Base-by-base conservation (phyloP, 2,797 vertebrate genomes). In the Gobionotothen gibberifrons region DNA sequence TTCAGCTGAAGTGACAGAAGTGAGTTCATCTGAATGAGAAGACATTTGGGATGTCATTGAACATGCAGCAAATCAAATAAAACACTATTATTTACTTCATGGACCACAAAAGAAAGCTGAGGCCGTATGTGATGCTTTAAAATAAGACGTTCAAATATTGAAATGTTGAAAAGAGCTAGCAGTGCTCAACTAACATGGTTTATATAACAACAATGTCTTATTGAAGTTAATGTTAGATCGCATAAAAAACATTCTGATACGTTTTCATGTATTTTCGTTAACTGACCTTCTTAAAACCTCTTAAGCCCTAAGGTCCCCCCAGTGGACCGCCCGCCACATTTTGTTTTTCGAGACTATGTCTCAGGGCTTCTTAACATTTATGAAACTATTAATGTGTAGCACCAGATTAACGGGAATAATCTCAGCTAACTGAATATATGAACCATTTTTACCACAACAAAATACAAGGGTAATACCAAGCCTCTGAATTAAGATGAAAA, bases 21-120 rank as follows among this genome's bases (percentile, higher is more conserved):
- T 13, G 17, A 62, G 52, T 12, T 55, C 47, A 74, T 74, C 19
- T 65, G 19, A 58, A 14, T 26, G 10, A 71, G 55, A 67, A 69
- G 22, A 12, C 9, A n/a, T 21, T 55, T n/a, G 32, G 16, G 14
- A 44, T 55, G 36, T 68, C 32, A 65, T 70, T 73, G 54, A 51
- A 32, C 11, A 57, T 53, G 51, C 44, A 60, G 43, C 16, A 62
- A 55, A 74, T 14, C 57, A 61, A 63, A 55, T 12, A 39, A 39
- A 69, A 59, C n/a, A 12, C 8, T 7, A 10, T 47, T 57, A 7
- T 54, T 56, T 32, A 75, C 43, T 32, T 59, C n/a, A 46, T 40
- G 15, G 52, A 72, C 12, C 32, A 60, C 19, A 75, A 39, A 26
- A 49, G 11, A 60, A 17, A 42, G 49, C 69, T 69, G 43, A 72